Evolutionary conservation across 2,113 vertebrate species (phyloP).

Genomic region (Chunga burmeisteri): DNA sequence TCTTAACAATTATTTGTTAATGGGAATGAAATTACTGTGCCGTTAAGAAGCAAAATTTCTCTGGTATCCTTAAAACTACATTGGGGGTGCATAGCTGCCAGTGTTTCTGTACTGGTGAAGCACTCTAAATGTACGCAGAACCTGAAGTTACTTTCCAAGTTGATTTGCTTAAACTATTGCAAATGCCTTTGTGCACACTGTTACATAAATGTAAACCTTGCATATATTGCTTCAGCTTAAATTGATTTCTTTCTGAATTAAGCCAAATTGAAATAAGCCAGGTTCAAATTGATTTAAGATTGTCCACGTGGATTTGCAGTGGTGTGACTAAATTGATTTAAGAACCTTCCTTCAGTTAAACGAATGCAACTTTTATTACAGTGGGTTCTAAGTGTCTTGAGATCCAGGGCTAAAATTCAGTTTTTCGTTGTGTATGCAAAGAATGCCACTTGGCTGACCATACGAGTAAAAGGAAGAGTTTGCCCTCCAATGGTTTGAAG

Average conservation of each 20-base stretch:
- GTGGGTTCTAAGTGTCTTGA: background rate
- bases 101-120: background rate
- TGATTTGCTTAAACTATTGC: background rate
- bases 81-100: background rate
- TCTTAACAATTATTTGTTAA: background rate
- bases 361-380: background rate
- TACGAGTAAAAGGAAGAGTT: background rate
- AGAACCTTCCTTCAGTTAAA: background rate
- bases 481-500: background rate
- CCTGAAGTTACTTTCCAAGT: background rate
- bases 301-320: background rate
- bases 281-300: constrained; percentile 43
- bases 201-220: background rate
- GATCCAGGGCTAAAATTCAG: background rate
- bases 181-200: background rate
- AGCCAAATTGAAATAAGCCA: background rate
- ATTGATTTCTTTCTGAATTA: constrained; percentile 48
- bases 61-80: background rate
- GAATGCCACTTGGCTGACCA: background rate
- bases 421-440: background rate
- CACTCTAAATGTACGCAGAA: background rate
- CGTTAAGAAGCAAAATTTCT: background rate
- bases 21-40: background rate
- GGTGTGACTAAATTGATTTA: constrained; percentile 17
- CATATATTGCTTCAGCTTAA: background rate